phyloP scores from a whole-genome alignment of 2,888 invertebrate genomes.

The Stenodera caucasica region DNA sequence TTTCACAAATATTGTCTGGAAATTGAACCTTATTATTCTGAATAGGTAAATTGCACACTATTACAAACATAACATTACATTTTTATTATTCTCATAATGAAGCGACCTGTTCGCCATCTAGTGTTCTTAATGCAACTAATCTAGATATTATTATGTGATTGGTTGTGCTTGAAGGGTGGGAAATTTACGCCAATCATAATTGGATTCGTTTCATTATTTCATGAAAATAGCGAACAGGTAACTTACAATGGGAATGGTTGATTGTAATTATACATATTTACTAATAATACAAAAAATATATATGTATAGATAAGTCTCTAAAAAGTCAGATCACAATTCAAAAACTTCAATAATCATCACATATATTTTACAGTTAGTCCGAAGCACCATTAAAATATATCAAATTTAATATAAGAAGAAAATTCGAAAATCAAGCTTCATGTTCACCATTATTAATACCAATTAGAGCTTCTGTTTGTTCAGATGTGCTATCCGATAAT shows the following conservation, averaged over 20 bases:
- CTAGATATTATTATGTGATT: background rate
- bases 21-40: background rate
- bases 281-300: slow-evolving; percentile 2
- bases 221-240: too few species aligned
- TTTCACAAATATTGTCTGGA: background rate
- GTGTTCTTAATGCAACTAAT: too few species aligned
- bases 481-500: slow-evolving; percentile 65
- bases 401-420: slow-evolving; percentile 6
- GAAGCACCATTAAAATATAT: slow-evolving; percentile 14
- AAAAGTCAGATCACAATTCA: slow-evolving; percentile 19
- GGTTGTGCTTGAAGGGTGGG: too few species aligned
- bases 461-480: slow-evolving; percentile 71
- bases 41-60: background rate
- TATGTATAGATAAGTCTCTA: background rate
- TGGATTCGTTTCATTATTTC: too few species aligned
- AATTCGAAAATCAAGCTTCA: slow-evolving; percentile 57
- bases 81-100: too few species aligned
- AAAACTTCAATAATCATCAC: slow-evolving; percentile 22
- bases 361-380: slow-evolving; percentile 13
- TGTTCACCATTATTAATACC: slow-evolving; percentile 62
- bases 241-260: too few species aligned
- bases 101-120: too few species aligned
- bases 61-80: too few species aligned
- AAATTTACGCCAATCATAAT: too few species aligned
- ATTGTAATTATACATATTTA: too few species aligned